These are phyloP conservation scores for Pygocentrus nattereri DNA, from an alignment of 2,797 vertebrate species.

Conservation along the genomic window DNA sequence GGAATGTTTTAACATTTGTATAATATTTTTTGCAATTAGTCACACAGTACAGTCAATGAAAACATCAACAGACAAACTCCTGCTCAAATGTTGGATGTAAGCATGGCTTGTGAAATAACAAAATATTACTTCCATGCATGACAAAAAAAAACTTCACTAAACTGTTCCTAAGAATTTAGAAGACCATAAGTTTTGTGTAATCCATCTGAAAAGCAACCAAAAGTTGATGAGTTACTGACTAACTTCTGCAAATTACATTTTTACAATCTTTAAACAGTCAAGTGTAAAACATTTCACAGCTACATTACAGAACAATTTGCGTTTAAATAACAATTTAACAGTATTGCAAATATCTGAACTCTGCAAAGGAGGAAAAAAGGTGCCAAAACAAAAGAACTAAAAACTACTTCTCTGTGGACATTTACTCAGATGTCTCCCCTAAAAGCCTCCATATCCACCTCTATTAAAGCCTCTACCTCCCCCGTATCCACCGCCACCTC, in stretches of 20 bases:
- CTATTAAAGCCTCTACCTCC: conserved; percentile 22
- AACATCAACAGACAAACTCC: neutral
- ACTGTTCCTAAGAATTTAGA: no score
- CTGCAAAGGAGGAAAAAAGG: neutral
- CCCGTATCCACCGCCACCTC: conserved; percentile 35
- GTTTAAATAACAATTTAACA: neutral
- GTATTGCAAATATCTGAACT: neutral
- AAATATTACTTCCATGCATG: neutral
- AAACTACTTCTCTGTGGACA: neutral
- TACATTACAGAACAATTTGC: neutral
- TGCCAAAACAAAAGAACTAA: neutral
- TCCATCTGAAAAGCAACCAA: no score
- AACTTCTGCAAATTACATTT: neutral
- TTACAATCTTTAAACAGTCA: neutral
- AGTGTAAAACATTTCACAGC: neutral
- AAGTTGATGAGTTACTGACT: no score
- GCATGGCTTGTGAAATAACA: neutral
- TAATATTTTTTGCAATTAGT: neutral
- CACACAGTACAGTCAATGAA: neutral
- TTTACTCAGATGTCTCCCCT: neutral
- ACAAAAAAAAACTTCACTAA: no score
- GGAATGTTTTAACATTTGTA: neutral
- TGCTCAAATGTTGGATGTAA: neutral
- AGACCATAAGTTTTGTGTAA: no score
- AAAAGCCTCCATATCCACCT: conserved; percentile 49